Percentiles rank a stretch among this genome's conserved stretches.
Conservation (phyloP, 2,113 vertebrate species). For the Excalfactoria chinensis region DNA sequence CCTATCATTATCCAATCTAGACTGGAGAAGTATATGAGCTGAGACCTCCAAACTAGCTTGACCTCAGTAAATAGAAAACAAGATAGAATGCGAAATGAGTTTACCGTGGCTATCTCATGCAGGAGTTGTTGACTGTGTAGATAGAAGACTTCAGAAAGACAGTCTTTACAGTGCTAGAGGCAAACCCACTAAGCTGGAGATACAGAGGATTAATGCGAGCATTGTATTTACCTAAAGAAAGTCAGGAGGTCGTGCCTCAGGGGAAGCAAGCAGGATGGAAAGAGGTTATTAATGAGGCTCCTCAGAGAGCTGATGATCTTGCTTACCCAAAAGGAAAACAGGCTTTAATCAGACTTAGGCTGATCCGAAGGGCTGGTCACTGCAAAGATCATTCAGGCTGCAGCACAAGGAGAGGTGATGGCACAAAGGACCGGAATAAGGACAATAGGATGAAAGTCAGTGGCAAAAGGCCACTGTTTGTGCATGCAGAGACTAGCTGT, state of each 20-base stretch:
- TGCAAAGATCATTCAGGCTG: neutral
- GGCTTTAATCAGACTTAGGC: neutral
- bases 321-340: slow-evolving; percentile 17
- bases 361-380: neutral
- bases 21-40: neutral
- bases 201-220: neutral
- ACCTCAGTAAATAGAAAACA: neutral
- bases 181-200: slow-evolving; percentile 35
- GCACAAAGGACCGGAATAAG: accelerated
- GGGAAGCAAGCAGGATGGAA: neutral
- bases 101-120: neutral
- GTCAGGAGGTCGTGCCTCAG: neutral
- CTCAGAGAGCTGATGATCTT: neutral
- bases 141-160: neutral
- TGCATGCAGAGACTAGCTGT: neutral
- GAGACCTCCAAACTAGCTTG: neutral
- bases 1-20: neutral
- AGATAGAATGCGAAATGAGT: slow-evolving; percentile 24
- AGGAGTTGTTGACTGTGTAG: neutral
- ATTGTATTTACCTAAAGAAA: slow-evolving; percentile 28
- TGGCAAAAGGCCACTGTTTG: neutral
- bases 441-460: neutral
- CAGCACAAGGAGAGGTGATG: neutral
- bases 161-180: neutral
- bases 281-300: slow-evolving; percentile 11